Conservation (phyloP, 2,113 vertebrate species). For the Rostratula benghalensis region DNA sequence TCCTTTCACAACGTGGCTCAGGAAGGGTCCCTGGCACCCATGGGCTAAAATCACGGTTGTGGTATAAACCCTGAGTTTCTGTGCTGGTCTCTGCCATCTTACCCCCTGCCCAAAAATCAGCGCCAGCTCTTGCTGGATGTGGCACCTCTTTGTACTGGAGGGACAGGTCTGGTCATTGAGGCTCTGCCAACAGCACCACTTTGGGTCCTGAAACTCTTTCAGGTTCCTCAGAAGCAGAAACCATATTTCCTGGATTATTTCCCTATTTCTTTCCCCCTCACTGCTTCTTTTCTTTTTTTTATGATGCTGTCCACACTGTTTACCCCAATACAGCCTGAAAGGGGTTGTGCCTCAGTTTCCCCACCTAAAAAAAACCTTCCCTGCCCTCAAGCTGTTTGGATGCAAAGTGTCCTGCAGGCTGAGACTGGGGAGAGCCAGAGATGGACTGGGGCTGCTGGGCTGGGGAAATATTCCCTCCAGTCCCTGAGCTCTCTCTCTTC, state of each 20-base stretch:
- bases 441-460: not conserved
- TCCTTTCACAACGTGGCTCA: not conserved
- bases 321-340: not conserved
- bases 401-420: not conserved
- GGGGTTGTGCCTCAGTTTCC: not conserved
- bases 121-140: not conserved
- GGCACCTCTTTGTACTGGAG: not conserved
- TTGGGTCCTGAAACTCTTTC: not conserved
- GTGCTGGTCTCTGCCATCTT: not conserved
- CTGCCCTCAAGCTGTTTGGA: not conserved
- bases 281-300: not conserved
- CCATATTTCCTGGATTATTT: not conserved
- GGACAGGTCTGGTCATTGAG: not conserved
- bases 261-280: not conserved
- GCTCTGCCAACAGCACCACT: not conserved
- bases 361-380: not conserved
- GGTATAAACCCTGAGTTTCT: not conserved
- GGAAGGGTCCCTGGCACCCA: not conserved
- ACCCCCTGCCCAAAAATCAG: not conserved
- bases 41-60: not conserved
- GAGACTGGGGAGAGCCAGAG: not conserved
- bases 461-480: not conserved
- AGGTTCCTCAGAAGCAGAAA: not conserved
- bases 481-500: accelerated
- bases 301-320: not conserved